Conservation (phyloP, 2,888 invertebrate species). For the Portevinia maculata region DNA sequence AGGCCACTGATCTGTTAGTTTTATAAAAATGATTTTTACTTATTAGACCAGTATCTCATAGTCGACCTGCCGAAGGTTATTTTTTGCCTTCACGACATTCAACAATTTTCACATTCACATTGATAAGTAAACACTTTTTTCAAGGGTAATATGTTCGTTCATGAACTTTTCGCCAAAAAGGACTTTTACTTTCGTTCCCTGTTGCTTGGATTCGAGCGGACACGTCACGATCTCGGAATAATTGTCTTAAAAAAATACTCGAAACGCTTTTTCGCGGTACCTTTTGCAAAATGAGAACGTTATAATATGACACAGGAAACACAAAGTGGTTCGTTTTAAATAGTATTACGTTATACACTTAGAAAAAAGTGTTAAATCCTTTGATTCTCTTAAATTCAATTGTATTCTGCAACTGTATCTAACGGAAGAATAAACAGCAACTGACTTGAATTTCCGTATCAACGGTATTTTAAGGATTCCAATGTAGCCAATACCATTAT, state of each 20-base stretch:
- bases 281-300: neutral
- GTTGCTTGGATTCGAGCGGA: neutral
- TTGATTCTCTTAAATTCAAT: neutral
- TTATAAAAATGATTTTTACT: neutral
- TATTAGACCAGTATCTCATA: neutral
- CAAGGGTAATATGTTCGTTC: slow-evolving; percentile 5
- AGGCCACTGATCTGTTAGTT: no score
- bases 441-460: slow-evolving; percentile 10
- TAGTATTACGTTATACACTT: slow-evolving; percentile 3
- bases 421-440: slow-evolving; percentile 27
- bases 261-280: neutral
- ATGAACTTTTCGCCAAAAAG: slow-evolving; percentile 3
- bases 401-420: neutral
- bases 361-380: neutral
- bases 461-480: slow-evolving; percentile 35
- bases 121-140: slow-evolving; percentile 6
- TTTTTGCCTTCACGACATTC: slow-evolving; percentile 1
- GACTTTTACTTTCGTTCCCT: slow-evolving; percentile 41
- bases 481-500: no score
- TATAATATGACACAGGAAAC: no score
- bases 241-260: neutral
- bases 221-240: neutral
- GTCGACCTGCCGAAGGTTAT: neutral
- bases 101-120: slow-evolving; percentile 33
- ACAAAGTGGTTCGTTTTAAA: neutral